Conservation (phyloP, 2,113 vertebrate genomes). For the Sander vitreus region DNA sequence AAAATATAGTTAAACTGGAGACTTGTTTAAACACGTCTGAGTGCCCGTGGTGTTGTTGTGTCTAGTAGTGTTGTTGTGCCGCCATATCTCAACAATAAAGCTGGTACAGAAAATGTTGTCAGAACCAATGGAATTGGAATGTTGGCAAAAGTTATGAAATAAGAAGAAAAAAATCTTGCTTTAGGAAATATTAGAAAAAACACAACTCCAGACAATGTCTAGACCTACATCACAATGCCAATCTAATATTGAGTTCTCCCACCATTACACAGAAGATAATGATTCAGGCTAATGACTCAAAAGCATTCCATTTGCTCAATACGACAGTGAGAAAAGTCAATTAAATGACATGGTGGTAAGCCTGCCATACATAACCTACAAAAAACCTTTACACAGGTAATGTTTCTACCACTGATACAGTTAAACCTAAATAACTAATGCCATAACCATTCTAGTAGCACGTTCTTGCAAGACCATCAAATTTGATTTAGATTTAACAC, state of each 20-base stretch:
- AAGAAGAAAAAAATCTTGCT: background rate
- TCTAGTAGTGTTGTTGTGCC: background rate
- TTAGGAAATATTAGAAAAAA: background rate
- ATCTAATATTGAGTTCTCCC: background rate
- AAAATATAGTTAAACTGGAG: slow-evolving; percentile 5
- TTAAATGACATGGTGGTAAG: background rate
- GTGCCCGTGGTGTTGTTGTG: background rate
- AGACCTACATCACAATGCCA: background rate
- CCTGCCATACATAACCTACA: background rate
- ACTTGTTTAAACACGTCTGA: background rate
- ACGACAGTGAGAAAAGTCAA: background rate
- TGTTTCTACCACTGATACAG: background rate
- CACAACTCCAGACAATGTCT: background rate
- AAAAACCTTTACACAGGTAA: background rate
- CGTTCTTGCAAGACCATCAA: background rate
- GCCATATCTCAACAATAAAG: background rate
- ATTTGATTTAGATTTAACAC: slow-evolving; percentile 10
- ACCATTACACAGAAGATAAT: slow-evolving; percentile 1
- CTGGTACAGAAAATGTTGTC: background rate
- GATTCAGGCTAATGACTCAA: slow-evolving; percentile 9
- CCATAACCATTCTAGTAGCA: background rate
- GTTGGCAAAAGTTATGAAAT: background rate
- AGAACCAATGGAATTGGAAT: background rate
- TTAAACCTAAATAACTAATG: background rate
- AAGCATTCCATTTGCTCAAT: slow-evolving; percentile 2